Base-by-base conservation (phyloP, 2,113 vertebrate species). In the Chaetorhynchus papuensis region DNA sequence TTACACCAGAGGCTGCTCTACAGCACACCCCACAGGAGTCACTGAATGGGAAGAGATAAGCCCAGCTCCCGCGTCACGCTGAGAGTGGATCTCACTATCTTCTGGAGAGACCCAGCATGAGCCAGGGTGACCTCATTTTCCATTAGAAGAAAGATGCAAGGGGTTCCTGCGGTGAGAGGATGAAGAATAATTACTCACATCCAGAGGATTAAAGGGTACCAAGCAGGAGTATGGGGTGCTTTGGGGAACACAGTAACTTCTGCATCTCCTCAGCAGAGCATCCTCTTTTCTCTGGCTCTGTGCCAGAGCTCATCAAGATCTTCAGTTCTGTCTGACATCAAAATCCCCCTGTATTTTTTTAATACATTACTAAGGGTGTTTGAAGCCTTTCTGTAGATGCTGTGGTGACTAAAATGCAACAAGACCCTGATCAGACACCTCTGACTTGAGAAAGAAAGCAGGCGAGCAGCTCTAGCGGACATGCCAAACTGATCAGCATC, bases 401-500 rank as follows among this genome's bases (percentile, higher is more conserved):
- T 33, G 33, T 4, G 22, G 30, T 23, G 64, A 10, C 7, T n/a
- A 60, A 65, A 80, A 6, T 3, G 2, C 16, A 72, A 22, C 6
- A 68, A 76, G 49, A 16, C 1, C 9, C 27, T 57, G 20, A 33
- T 4, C 24, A 76, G 69, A 65, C 60, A 33, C 7, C 13, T 72
- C 23, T 57, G 39, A 42, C 28, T 37, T 57, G 18, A 76, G 28
- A 69, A 69, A 81, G 31, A 5, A 81, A 87, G 19, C 21, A 70
- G n/a, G 41, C 57, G 53, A 71, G 39, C 44, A 64, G 9, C 45
- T 78, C 47, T 37, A 49, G 33, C 12, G 22, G 31, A 37, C 26
- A 37, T 15, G 3, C 18, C 15, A 37, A 64, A 87, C 39, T 50
- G 78, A 71, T 41, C 27, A 21, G 35, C 0, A 3, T 19, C 0